These are phyloP conservation scores for Caenorhabditis wallacei DNA, from an alignment of 2,888 invertebrate genomes.

Conservation along the genomic window DNA sequence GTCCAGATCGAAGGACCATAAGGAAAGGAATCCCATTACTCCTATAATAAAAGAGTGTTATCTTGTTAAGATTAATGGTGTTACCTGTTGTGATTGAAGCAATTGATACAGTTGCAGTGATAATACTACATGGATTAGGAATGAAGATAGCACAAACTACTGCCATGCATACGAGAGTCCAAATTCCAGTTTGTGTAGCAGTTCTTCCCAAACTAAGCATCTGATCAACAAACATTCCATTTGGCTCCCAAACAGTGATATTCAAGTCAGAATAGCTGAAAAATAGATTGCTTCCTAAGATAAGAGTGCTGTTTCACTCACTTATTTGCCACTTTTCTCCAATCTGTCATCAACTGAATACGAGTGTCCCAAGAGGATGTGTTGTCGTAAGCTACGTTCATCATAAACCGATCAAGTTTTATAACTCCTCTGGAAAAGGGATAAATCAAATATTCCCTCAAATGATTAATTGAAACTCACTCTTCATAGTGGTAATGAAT, in stretches of 20 bases:
- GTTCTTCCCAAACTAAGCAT: constrained; percentile 80
- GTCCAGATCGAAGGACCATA: constrained; percentile 82
- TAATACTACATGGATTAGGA: constrained; percentile 78
- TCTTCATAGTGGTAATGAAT: constrained; percentile 63
- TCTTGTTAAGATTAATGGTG: not conserved
- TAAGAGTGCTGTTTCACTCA: no score
- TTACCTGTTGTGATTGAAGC: constrained; percentile 79
- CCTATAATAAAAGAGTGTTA: constrained; percentile 64
- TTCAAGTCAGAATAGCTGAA: constrained; percentile 76
- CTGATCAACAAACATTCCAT: constrained; percentile 82
- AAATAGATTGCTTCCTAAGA: no score
- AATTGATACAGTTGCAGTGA: constrained; percentile 79
- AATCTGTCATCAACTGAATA: constrained; percentile 80
- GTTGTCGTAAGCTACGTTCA: constrained; percentile 79
- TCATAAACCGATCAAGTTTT: constrained; percentile 76
- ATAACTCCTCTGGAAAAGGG: constrained; percentile 45
- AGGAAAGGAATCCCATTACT: constrained; percentile 81
- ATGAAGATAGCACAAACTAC: constrained; percentile 82
- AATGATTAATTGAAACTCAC: constrained; percentile 11
- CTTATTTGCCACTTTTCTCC: constrained; percentile 77
- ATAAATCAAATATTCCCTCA: not conserved
- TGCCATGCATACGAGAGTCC: constrained; percentile 81
- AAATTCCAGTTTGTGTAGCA: constrained; percentile 78
- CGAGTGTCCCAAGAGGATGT: constrained; percentile 80
- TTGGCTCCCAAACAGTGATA: constrained; percentile 81